Conservation (phyloP, 30 jellyfish, hydroid and myxozoan species). For the Aurelia sp. region DNA sequence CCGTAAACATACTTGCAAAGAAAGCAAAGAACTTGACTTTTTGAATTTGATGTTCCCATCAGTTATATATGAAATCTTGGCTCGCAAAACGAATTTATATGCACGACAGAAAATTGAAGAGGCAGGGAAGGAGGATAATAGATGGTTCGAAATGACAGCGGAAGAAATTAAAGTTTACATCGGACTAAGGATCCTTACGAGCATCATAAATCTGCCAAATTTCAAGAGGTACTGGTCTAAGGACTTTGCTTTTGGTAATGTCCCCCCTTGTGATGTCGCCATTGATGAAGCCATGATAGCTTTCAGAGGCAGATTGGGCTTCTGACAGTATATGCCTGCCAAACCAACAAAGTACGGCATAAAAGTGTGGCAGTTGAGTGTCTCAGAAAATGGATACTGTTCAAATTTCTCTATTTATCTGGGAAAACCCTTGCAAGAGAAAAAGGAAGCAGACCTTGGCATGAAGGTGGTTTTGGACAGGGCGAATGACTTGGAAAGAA, state of each 20-base stretch:
- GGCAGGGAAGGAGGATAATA: neutral
- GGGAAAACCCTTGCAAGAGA: constrained; percentile 50
- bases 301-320: constrained; percentile 75
- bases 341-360: constrained; percentile 84
- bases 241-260: constrained; percentile 8
- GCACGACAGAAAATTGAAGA: neutral
- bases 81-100: neutral
- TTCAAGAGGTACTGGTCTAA: neutral
- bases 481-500: constrained; percentile 48
- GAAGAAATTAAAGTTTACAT: neutral
- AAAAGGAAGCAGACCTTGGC: constrained; percentile 54
- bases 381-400: constrained; percentile 67
- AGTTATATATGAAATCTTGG: neutral
- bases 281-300: constrained; percentile 84
- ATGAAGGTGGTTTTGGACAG: constrained; percentile 36
- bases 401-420: constrained; percentile 70
- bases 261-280: constrained; percentile 44
- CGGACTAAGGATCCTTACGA: neutral
- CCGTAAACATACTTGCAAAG: neutral
- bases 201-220: neutral
- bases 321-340: constrained; percentile 82
- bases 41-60: neutral
- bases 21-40: neutral
- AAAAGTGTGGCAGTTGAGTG: constrained; percentile 79
- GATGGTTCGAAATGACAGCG: neutral